phyloP scores from a whole-genome alignment of 2,113 vertebrate species.

The Lophura nycthemera region DNA sequence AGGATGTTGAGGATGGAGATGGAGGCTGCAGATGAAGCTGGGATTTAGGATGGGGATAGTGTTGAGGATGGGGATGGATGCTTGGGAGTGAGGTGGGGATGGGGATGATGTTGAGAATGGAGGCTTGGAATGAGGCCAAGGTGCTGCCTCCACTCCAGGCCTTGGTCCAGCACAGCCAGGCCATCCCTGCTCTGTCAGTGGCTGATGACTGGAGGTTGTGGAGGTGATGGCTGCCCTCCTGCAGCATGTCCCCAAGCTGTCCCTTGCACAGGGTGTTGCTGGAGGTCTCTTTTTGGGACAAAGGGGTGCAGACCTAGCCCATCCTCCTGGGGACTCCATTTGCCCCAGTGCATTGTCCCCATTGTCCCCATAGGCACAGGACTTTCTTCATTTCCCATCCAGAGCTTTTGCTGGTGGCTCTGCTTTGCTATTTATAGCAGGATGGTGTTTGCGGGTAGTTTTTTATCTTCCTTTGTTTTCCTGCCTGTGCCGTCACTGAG shows the following conservation, averaged over 20 bases:
- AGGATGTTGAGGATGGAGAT: not conserved
- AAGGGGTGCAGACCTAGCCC: not conserved
- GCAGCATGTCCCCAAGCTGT: not conserved
- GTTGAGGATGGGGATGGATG: not conserved
- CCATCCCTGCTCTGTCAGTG: not conserved
- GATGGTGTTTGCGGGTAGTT: not conserved
- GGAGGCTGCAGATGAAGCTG: not conserved
- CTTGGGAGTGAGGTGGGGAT: not conserved
- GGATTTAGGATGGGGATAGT: not conserved
- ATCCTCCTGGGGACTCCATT: not conserved
- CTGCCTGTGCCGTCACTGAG: not conserved
- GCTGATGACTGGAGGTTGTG: rapidly evolving
- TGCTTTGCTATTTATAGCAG: not conserved
- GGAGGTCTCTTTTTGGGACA: not conserved
- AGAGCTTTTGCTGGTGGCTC: not conserved
- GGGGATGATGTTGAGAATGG: not conserved
- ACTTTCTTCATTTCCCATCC: not conserved
- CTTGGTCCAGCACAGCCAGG: not conserved
- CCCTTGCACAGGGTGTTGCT: rapidly evolving
- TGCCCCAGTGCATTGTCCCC: rapidly evolving
- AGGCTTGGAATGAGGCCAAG: not conserved
- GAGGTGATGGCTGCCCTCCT: not conserved
- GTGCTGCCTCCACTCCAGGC: not conserved
- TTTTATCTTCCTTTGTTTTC: conserved; percentile 10
- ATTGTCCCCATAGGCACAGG: not conserved